These are phyloP conservation scores for Crypturellus undulatus DNA, from an alignment of 2,113 vertebrate genomes.

Conservation along the genomic window DNA sequence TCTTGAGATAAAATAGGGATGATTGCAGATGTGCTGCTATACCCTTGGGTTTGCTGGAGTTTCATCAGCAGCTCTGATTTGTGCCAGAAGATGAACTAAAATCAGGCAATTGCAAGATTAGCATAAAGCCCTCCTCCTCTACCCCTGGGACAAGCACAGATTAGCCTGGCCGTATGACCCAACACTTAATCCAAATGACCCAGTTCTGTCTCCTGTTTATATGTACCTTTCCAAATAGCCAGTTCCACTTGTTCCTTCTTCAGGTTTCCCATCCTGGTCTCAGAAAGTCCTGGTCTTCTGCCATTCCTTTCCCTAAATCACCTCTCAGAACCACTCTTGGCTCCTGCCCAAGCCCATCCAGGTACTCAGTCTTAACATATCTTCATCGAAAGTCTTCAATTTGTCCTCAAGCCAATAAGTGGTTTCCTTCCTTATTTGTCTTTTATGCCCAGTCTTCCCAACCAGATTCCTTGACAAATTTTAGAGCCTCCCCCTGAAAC, in stretches of 20 bases:
- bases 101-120: slow-evolving; percentile 38
- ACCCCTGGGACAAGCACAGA: slow-evolving; percentile 26
- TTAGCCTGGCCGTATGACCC: slow-evolving; percentile 9
- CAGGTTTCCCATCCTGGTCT: not conserved
- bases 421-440: not conserved
- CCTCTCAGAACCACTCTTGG: not conserved
- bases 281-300: not conserved
- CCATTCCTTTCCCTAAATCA: not conserved
- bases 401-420: not conserved
- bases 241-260: not conserved
- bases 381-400: not conserved
- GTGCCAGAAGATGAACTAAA: slow-evolving; percentile 6
- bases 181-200: slow-evolving; percentile 27
- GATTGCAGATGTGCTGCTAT: slow-evolving; percentile 43
- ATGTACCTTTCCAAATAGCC: slow-evolving; percentile 18
- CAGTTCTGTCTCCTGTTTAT: slow-evolving; percentile 40
- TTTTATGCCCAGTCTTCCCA: not conserved
- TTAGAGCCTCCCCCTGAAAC: not conserved
- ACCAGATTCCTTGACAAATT: not conserved
- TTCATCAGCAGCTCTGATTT: slow-evolving; percentile 14
- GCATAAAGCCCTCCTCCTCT: not conserved
- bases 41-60: slow-evolving; percentile 39
- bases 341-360: not conserved
- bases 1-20: slow-evolving; percentile 46
- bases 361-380: not conserved